phyloP scores from a whole-genome alignment of 2,888 invertebrate species.

The Bruchidius siliquastri region DNA sequence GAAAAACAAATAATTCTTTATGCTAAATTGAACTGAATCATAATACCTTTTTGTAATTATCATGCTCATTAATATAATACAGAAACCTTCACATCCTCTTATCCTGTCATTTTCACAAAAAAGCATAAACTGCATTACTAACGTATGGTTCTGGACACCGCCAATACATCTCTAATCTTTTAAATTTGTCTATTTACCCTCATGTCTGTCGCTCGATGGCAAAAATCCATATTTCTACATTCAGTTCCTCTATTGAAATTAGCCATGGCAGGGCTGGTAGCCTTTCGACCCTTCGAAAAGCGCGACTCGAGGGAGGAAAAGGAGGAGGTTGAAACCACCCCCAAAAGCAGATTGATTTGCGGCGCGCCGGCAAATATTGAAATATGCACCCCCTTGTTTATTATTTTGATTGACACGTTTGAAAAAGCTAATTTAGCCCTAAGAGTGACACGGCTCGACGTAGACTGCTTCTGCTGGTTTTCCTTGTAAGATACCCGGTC shows the following conservation, averaged over 20 bases:
- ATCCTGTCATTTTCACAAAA: too few species aligned
- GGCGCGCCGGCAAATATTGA: conserved; percentile 42
- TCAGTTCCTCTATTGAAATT: background rate
- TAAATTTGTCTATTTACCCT: background rate
- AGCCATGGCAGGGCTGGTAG: background rate
- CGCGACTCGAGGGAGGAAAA: background rate
- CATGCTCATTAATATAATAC: too few species aligned
- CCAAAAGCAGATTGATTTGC: conserved; percentile 10
- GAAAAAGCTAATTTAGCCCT: conserved; percentile 34
- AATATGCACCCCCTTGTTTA: conserved; percentile 47
- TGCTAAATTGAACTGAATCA: too few species aligned
- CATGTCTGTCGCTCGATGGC: background rate
- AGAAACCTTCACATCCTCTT: too few species aligned
- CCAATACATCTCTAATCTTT: background rate
- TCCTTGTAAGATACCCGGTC: background rate
- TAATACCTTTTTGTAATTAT: too few species aligned
- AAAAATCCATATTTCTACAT: background rate
- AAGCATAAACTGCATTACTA: too few species aligned
- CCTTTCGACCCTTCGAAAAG: background rate
- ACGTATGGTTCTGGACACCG: too few species aligned
- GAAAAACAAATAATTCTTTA: too few species aligned
- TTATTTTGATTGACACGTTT: conserved; percentile 46
- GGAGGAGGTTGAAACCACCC: background rate
- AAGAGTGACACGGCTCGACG: conserved; percentile 22
- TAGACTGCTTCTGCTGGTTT: background rate